Evolutionary conservation across 2,797 vertebrate species (phyloP).

Genomic region (Cyprinella venusta): DNA sequence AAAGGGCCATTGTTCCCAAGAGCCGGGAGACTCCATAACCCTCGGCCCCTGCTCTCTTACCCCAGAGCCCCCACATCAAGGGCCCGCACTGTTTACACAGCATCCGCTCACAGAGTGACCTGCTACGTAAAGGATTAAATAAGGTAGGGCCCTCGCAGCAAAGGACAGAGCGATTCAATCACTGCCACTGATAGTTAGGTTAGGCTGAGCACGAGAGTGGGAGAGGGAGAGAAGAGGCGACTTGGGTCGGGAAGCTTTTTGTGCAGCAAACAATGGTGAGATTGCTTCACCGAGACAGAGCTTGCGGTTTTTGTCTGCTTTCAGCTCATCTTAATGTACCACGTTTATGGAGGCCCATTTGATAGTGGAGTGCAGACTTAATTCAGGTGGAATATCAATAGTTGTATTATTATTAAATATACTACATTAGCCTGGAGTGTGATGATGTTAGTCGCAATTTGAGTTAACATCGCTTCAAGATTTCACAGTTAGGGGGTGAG

Average conservation of each 20-base stretch:
- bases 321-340: neutral
- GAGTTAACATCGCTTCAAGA: slow-evolving; percentile 44
- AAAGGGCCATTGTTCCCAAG: slow-evolving; percentile 85
- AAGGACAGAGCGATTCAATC: slow-evolving; percentile 60
- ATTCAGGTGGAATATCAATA: neutral
- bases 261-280: slow-evolving; percentile 49
- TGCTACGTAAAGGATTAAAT: slow-evolving; percentile 79
- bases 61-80: slow-evolving; percentile 80
- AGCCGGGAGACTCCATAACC: slow-evolving; percentile 72
- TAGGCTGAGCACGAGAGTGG: slow-evolving; percentile 39
- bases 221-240: slow-evolving; percentile 43
- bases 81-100: slow-evolving; percentile 82
- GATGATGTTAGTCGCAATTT: neutral
- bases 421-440: slow-evolving; percentile 2
- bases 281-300: slow-evolving; percentile 39
- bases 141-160: slow-evolving; percentile 65
- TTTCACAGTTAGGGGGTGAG: slow-evolving; percentile 51
- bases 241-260: slow-evolving; percentile 47
- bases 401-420: neutral
- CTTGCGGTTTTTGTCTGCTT: slow-evolving; percentile 33
- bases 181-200: slow-evolving; percentile 58
- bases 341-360: neutral
- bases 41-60: slow-evolving; percentile 68
- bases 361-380: neutral
- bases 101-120: slow-evolving; percentile 78